Base-by-base conservation (phyloP, 2,888 invertebrate genomes). In the Heliconius cydno region DNA sequence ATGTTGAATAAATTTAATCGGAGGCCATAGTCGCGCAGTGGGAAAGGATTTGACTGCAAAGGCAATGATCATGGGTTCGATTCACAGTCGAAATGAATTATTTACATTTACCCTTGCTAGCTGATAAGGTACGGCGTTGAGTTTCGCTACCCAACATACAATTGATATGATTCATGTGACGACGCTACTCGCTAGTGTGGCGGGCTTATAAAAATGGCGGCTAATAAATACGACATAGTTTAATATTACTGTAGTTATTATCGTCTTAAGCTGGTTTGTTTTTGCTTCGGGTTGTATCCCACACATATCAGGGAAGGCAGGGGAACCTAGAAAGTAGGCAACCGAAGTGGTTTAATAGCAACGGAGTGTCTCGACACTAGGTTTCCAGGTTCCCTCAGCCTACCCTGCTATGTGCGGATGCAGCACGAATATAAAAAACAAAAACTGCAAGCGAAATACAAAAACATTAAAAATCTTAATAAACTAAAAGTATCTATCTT, bases 401-500 rank as follows among this genome's bases (percentile, higher is more conserved):
- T 60, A 60, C n/a, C 60, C 3, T n/a, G 3, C 10, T n/a, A n/a
- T 60, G 9, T 60, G n/a, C 30, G 66, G 22, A 66, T 66, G 30
- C 28, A 66, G 22, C 9, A 30, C 22, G 30, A 34, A 66, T 9
- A 15, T 22, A 66, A 10, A 25, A 63, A 25, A 63, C 3, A 63
- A 63, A 25, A 65, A 63, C 63, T 65, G 28, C 6, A 52, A 19
- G 28, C 65, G 25, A 70, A 70, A 25, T 9, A 41, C 9, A 41
- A 70, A 46, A 70, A 46, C 38, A 38, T 15, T 28, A 38, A 52
- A 72, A 72, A 72, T 72, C 72, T 52, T 46, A 38, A 25, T 41
- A 72, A 72, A 57, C 52, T 34, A 57, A 73, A 73, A 60, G 38
- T 70, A 65, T 46, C 30, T 46, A 63, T n/a, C 60, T 60, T 60